Conservation (phyloP, 2,113 vertebrate species). For the Apeltes quadracus region DNA sequence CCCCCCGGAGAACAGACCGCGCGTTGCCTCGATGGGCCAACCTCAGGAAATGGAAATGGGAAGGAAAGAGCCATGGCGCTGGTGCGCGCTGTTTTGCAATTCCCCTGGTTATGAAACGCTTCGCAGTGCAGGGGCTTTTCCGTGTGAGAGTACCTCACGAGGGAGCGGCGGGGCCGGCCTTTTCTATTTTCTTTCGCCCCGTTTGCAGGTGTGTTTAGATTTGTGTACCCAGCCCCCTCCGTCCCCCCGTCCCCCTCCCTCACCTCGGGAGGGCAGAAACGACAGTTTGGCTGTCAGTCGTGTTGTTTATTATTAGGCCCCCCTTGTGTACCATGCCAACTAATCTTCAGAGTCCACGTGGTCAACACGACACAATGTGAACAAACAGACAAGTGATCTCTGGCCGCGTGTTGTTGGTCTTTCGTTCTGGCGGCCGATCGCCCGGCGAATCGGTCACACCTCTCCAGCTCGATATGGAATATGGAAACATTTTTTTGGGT, state of each 20-base stretch:
- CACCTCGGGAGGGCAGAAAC: slow-evolving; percentile 10
- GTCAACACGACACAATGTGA: slow-evolving; percentile 48
- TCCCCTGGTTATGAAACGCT: slow-evolving; percentile 59
- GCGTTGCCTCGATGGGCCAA: slow-evolving; percentile 45
- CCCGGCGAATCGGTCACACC: slow-evolving; percentile 35
- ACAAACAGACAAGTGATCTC: slow-evolving; percentile 53
- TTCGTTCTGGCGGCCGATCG: slow-evolving; percentile 35
- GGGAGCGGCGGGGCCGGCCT: slow-evolving; percentile 10
- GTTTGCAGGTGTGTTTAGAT: slow-evolving; percentile 28
- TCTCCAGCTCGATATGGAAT: slow-evolving; percentile 11
- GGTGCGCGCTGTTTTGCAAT: slow-evolving; percentile 45
- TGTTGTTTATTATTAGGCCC: slow-evolving; percentile 61
- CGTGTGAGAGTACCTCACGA: not conserved
- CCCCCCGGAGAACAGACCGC: slow-evolving; percentile 45
- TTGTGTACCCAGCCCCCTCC: slow-evolving; percentile 27
- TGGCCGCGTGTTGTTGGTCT: slow-evolving; percentile 17
- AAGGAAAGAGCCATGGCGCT: slow-evolving; percentile 58
- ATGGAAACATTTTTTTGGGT: slow-evolving; percentile 10
- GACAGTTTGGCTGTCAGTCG: slow-evolving; percentile 30
- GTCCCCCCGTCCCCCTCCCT: slow-evolving; percentile 24
- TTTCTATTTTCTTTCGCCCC: not conserved
- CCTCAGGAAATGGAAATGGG: slow-evolving; percentile 64
- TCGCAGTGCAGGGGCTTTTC: slow-evolving; percentile 36
- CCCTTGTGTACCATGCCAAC: slow-evolving; percentile 60
- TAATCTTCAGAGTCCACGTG: slow-evolving; percentile 50